phyloP scores from a whole-genome alignment of 2,797 vertebrate species.

The Chromis chromis region DNA sequence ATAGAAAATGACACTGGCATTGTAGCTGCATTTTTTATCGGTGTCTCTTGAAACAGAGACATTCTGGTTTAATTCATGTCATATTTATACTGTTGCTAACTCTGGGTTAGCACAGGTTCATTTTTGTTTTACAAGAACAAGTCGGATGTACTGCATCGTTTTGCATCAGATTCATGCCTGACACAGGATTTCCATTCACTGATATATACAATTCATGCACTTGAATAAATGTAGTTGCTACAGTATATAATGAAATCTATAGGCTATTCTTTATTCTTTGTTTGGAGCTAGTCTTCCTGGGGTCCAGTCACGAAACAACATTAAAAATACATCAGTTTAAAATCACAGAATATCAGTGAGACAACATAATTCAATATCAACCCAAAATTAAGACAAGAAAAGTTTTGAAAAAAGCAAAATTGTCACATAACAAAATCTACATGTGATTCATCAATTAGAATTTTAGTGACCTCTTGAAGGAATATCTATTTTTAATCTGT shows the following conservation, averaged over 20 bases:
- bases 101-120: constrained; percentile 6
- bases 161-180: background rate
- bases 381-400: no score
- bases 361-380: no score
- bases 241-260: background rate
- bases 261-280: background rate
- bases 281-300: no score
- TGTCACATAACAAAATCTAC: no score
- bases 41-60: constrained; percentile 29
- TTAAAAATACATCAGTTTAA: no score
- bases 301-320: no score
- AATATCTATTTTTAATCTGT: no score
- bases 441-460: no score
- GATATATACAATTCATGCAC: background rate
- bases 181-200: constrained; percentile 9
- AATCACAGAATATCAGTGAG: no score
- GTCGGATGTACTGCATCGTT: constrained; percentile 23
- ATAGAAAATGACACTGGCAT: constrained; percentile 13
- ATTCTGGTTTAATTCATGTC: constrained; percentile 30
- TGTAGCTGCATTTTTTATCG: constrained; percentile 17
- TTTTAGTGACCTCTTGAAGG: no score
- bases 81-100: constrained; percentile 24
- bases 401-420: no score
- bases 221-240: no score
- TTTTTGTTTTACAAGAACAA: constrained; percentile 38